Base-by-base conservation (phyloP, 2,888 invertebrate genomes). In the Sepioteuthis lessoniana region DNA sequence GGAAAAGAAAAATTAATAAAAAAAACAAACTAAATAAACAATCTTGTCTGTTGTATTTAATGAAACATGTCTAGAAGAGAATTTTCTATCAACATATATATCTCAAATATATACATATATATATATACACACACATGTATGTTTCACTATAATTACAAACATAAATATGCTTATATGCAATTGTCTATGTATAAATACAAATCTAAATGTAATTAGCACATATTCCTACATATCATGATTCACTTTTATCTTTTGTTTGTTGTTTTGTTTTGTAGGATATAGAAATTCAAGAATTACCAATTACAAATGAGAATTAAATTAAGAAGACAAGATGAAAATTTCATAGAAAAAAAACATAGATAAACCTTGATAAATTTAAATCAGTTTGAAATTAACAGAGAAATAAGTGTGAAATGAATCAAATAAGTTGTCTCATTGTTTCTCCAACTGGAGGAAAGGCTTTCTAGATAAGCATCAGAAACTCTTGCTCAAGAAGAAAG, bases 371-470 rank as follows among this genome's bases (percentile, higher is more conserved):
- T 76, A 76, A 76, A 35, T n/a, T n/a, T 16, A 76, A 76, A 76
- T 76, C 76, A 76, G 76, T 76, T 76, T n/a, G 76, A 35, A 76
- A n/a, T 76, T n/a, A 76, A 8, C n/a, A n/a, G 13, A 76, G n/a
- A 35, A 76, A 76, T 76, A 76, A 76, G 76, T 76, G n/a, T 76
- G n/a, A 76, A 76, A 76, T 76, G 76, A 76, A 76, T 76, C 76
- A 76, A 76, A 76, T 76, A n/a, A 76, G 76, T 76, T 76, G n/a
- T 76, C n/a, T 76, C n/a, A n/a, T 76, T 35, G n/a, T 76, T 76
- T 35, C 42, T 42, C n/a, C 13, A 76, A 76, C 13, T n/a, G 76
- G 35, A 76, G n/a, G 19, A 76, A 76, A 76, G 16, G 76, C n/a
- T 76, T 76, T n/a, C 76, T 76, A 31, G 76, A 76, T 76, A 76